These are phyloP conservation scores for Epicauta chinensis DNA, from an alignment of 1,140 invertebrate species.

Conservation along the genomic window DNA sequence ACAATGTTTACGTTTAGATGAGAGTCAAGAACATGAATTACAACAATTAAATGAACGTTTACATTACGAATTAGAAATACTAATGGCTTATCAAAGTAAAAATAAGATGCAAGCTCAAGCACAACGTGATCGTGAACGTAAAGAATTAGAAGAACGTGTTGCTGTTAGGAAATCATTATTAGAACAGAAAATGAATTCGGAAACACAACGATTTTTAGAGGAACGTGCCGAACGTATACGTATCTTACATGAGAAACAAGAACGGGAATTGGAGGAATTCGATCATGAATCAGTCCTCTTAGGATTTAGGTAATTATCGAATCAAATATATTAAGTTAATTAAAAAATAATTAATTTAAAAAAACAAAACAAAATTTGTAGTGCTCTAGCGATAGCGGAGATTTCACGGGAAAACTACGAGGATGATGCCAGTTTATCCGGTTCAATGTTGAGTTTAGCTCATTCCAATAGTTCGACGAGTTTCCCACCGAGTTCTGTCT, in stretches of 20 bases:
- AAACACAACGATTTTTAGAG: conserved; percentile 82
- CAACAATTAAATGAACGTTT: conserved; percentile 76
- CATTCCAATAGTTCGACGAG: conserved; percentile 89
- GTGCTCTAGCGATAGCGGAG: conserved; percentile 73
- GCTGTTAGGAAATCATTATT: conserved; percentile 79
- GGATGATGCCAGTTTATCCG: conserved; percentile 83
- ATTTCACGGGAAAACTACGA: conserved; percentile 81
- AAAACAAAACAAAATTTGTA: too few relatives aligned
- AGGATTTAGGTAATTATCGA: conserved; percentile 91
- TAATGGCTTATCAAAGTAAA: conserved; percentile 98
- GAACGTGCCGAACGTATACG: conserved; percentile 85
- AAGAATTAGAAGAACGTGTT: conserved; percentile 89
- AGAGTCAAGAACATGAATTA: conserved; percentile 82
- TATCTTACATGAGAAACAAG: conserved; percentile 80
- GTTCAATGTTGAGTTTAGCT: conserved; percentile 88
- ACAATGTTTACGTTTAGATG: conserved; percentile 94
- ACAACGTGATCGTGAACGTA: conserved; percentile 86
- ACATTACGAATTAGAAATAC: conserved; percentile 91
- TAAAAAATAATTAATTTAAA: too few relatives aligned
- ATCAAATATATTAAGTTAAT: too few relatives aligned
- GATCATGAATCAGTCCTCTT: conserved; percentile 87
- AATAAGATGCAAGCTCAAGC: conserved; percentile 96
- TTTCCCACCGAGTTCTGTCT: conserved; percentile 78
- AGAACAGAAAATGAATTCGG: conserved; percentile 94
- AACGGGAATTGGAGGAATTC: conserved; percentile 85